Evolutionary conservation across 2,797 vertebrate genomes (phyloP).

Genomic region (Hoplostethus mediterraneus): DNA sequence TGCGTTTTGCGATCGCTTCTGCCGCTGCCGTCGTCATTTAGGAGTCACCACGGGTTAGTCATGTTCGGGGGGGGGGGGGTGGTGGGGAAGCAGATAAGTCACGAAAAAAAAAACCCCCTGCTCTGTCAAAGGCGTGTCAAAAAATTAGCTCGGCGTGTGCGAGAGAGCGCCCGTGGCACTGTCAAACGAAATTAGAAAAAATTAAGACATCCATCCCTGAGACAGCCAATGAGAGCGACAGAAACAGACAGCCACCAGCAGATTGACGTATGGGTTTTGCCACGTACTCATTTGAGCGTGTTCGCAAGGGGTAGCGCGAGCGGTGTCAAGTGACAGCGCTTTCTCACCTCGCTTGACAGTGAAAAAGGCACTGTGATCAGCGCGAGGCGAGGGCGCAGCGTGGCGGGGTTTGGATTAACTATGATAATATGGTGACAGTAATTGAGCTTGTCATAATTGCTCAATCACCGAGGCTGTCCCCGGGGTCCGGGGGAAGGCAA

Average conservation of each 20-base stretch:
- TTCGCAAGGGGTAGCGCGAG: conserved; percentile 68
- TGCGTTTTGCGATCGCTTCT: conserved; percentile 36
- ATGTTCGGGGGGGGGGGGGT: conserved; percentile 55
- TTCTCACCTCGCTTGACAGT: conserved; percentile 82
- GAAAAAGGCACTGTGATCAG: conserved; percentile 76
- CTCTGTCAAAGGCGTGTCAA: conserved; percentile 77
- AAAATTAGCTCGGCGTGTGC: conserved; percentile 70
- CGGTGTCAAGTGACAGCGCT: conserved; percentile 71
- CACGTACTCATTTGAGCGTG: conserved; percentile 78
- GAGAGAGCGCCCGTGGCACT: conserved; percentile 78
- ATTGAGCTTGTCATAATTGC: conserved; percentile 87
- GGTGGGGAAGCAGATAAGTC: conserved; percentile 72
- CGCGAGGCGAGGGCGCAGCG: conserved; percentile 71
- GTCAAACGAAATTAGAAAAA: conserved; percentile 85
- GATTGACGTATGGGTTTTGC: conserved; percentile 78
- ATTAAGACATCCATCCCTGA: conserved; percentile 83
- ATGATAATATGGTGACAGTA: conserved; percentile 88
- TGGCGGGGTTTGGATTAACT: conserved; percentile 81
- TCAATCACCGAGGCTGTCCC: conserved; percentile 82
- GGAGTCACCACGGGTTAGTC: conserved; percentile 58
- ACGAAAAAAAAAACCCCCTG: conserved; percentile 62
- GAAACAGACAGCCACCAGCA: conserved; percentile 66
- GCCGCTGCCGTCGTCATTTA: conserved; percentile 49
- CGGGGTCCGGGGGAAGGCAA: conserved; percentile 75
- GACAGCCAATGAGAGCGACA: conserved; percentile 68